Evolutionary conservation across 2,797 vertebrate genomes (phyloP), one percentile per base, ranked within the genome.

Genomic region (Eutrigla gurnardus): DNA sequence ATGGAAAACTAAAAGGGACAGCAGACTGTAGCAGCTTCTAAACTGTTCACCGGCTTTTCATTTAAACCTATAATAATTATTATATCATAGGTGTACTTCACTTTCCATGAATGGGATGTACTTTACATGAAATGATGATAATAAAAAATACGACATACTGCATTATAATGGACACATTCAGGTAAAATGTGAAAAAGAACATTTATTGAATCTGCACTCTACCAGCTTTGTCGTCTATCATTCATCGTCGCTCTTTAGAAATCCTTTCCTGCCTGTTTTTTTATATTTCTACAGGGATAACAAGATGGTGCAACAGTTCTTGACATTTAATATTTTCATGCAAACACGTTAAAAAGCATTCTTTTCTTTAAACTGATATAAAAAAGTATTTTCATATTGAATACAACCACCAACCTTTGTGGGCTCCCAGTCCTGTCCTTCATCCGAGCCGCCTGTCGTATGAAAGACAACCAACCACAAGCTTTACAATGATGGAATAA

Each of bases 391-490:
- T 59, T 60, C 12, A 32, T 14, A 39, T n/a, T 42, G 4, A 65
- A 18, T 40, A 4, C 7, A 65, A 72, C 11, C 39, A 78, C 95
- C 90, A 68, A 97, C 97, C 94, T 92, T 95, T 65, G 91, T 93
- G 88, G 92, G 91, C 80, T 96, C 94, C 96, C 95, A 90, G 62
- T 88, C 80, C 4, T 75, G 86, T 45, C 85, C 84, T 70, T 91
- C 89, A 67, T 93, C 91, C 33, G 91, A 93, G 42, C 75, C 87
- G 62, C 73, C 89, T 91, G 82, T 70, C 65, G 62, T 25, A 65
- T 32, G 33, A 72, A 60, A 84, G 33, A 76, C 4, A 5, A 68
- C 6, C 75, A 43, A 80, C 58, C 45, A 72, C 1, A 60, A 32
- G n/a, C 43, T 49, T 33, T 6, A 10, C 39, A 52, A 55, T 71